Evolutionary conservation across 2,888 invertebrate genomes (phyloP), one percentile per base, ranked within the genome.

Genomic region (Drosophila nr. fundita): DNA sequence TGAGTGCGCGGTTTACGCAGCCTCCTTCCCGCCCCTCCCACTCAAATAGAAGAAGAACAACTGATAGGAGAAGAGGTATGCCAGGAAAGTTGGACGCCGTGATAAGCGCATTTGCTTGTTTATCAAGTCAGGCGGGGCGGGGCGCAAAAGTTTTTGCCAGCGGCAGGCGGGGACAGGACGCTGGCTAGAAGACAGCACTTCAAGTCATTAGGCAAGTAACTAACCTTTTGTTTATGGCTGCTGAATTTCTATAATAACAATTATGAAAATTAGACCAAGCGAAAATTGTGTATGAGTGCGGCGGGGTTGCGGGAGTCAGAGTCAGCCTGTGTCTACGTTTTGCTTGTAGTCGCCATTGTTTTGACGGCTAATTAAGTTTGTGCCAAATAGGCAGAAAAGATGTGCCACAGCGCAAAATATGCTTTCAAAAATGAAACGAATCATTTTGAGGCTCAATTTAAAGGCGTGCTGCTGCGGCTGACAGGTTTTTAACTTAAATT

Each of bases 331-430:
- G 27, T 21, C 42, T 49, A 48, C 38, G 38, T 48, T 45, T 52
- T 45, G 50, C 32, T 55, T 52, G 58, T 27, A 58, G 60, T 18
- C 68, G 67, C 68, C 85, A 78, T 89, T 87, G 83, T 89, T 85
- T 85, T 90, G 80, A 80, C 83, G 90, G 83, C 82, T 90, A 91
- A 91, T 91, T 91, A 91, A 83, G 87, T 91, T 91, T 86, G 69
- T 79, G 91, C 88, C 78, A 84, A 90, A 87, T 87, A 80, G 85
- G 85, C 90, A 88, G 74, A 86, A 82, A 84, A 77, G 77, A 70
- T 70, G 74, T 36, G 55, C 38, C 36, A 11, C 32, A 66, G 77
- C 68, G 24, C 52, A 45, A 83, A 85, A 83, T 81, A 86, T 88
- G 80, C 77, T 73, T 67, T 67, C 61, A 63, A 77, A 77, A 81